These are phyloP conservation scores for Lysandra bellargus DNA, from an alignment of 2,888 invertebrate genomes.

Conservation along the genomic window DNA sequence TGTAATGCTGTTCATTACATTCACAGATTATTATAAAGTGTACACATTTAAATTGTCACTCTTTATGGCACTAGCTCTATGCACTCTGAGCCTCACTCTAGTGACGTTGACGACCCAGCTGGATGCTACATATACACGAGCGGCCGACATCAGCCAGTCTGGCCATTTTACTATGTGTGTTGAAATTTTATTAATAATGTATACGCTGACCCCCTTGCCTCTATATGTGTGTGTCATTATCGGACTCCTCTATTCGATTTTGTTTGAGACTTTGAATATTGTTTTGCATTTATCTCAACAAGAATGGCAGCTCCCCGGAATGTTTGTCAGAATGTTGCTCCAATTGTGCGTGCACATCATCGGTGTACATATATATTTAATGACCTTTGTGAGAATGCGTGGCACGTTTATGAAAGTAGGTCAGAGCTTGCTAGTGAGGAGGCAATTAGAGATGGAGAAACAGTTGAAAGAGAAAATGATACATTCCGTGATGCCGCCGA, in stretches of 20 bases:
- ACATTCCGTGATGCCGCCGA: slow-evolving; percentile 97
- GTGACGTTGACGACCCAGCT: slow-evolving; percentile 80
- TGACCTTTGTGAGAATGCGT: slow-evolving; percentile 95
- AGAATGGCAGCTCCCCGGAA: slow-evolving; percentile 79
- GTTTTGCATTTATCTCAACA: slow-evolving; percentile 71
- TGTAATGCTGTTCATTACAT: slow-evolving; percentile 85
- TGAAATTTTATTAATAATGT: slow-evolving; percentile 93
- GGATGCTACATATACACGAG: slow-evolving; percentile 70
- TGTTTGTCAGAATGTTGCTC: slow-evolving; percentile 87
- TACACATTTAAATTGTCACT: slow-evolving; percentile 87
- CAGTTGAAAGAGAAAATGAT: slow-evolving; percentile 98
- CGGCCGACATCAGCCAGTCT: slow-evolving; percentile 85
- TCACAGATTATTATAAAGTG: slow-evolving; percentile 85
- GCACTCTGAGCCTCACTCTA: slow-evolving; percentile 84
- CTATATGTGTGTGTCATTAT: slow-evolving; percentile 91
- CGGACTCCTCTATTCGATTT: slow-evolving; percentile 89
- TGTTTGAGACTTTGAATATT: slow-evolving; percentile 89
- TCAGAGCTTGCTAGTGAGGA: slow-evolving; percentile 92
- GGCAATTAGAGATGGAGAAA: slow-evolving; percentile 95
- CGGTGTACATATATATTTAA: slow-evolving; percentile 94
- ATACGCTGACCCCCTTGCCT: slow-evolving; percentile 95
- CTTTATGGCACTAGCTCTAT: slow-evolving; percentile 84
- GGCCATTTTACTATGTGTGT: slow-evolving; percentile 92
- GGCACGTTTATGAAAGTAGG: slow-evolving; percentile 98
- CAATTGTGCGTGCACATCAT: slow-evolving; percentile 95